A percentile compares a stretch with the other conserved stretches of the same genome.
phyloP scores from a whole-genome alignment of 2,113 vertebrate species.

The Phocoena sinus region DNA sequence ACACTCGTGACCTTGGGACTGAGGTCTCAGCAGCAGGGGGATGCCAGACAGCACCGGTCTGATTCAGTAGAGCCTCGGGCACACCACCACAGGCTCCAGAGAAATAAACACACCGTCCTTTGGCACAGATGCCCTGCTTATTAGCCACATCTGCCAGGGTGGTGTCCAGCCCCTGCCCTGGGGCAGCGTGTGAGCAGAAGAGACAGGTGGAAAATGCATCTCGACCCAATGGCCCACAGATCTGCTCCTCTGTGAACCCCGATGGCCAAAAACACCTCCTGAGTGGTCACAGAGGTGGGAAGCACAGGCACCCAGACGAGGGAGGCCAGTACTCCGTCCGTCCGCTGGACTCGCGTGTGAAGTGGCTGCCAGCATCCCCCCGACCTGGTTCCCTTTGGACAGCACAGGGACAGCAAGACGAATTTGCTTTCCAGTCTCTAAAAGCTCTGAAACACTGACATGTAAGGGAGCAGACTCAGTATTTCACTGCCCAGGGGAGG shows the following conservation, averaged over 20 bases:
- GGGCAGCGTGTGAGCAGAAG: neutral
- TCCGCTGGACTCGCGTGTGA: neutral
- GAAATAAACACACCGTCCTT: neutral
- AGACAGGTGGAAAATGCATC: neutral
- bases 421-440: neutral
- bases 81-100: accelerated
- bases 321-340: neutral
- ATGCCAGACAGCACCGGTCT: neutral
- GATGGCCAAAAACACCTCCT: accelerated
- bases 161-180: neutral
- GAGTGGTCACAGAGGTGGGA: neutral
- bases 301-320: neutral
- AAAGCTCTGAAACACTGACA: neutral
- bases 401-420: neutral
- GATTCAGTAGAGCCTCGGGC: conserved; percentile 34
- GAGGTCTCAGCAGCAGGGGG: neutral
- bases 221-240: accelerated
- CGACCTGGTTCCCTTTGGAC: accelerated
- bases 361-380: neutral
- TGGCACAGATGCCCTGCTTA: neutral
- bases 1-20: neutral
- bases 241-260: neutral
- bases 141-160: neutral
- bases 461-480: neutral
- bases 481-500: neutral